Conservation (phyloP, 2,113 vertebrate genomes). For the Bufo bufo region DNA sequence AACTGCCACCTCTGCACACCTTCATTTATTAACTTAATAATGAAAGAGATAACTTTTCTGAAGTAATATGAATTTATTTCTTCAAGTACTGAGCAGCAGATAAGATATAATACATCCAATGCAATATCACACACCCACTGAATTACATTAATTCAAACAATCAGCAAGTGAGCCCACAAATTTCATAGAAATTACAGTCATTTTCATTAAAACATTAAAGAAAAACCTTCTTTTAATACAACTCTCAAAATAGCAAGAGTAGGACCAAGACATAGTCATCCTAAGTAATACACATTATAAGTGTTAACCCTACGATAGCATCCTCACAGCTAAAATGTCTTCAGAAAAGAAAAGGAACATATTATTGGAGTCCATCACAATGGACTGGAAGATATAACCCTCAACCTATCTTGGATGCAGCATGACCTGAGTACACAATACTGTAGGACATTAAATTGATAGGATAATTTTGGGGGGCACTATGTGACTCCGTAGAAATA, state of each 20-base stretch:
- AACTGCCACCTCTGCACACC: background rate
- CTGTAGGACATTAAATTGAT: background rate
- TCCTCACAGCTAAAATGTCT: background rate
- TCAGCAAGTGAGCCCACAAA: background rate
- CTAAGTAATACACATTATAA: background rate
- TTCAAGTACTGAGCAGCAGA: background rate
- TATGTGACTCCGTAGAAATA: background rate
- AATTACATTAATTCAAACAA: background rate
- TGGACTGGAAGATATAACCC: background rate
- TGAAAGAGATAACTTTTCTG: background rate
- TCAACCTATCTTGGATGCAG: background rate
- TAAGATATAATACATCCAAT: background rate
- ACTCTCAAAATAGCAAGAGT: too few relatives aligned
- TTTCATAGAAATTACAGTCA: slow-evolving; percentile 21
- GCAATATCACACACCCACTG: background rate
- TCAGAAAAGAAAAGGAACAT: slow-evolving; percentile 9
- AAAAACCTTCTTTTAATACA: background rate
- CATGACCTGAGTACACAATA: background rate
- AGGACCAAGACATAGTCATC: background rate
- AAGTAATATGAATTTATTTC: background rate
- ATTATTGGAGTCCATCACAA: background rate
- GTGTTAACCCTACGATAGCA: background rate
- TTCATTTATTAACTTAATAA: background rate
- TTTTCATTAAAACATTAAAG: background rate
- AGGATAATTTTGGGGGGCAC: background rate